phyloP scores from a whole-genome alignment of 2,797 vertebrate genomes.

The Poecilia velifera region DNA sequence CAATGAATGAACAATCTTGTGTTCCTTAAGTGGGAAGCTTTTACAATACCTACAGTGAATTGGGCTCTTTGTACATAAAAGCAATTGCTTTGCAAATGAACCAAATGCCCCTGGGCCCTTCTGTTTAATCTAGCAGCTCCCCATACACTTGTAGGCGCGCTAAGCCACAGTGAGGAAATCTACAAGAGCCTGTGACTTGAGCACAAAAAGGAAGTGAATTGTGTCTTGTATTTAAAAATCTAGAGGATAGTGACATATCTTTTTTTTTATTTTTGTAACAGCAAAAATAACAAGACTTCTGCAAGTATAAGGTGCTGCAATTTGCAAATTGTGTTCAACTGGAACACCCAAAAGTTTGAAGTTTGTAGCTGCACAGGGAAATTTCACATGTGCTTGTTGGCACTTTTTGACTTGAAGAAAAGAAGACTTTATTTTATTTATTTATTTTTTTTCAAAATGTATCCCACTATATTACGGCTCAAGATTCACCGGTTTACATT shows the following conservation, averaged over 20 bases:
- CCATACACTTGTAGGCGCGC: constrained; percentile 21
- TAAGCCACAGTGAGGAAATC: constrained; percentile 37
- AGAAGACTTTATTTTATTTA: neutral
- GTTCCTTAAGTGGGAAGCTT: constrained; percentile 76
- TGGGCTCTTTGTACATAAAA: constrained; percentile 78
- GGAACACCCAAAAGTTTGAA: neutral
- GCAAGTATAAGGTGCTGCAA: neutral
- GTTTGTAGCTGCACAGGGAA: neutral
- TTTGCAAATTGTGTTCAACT: constrained; percentile 8
- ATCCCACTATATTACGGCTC: constrained; percentile 13
- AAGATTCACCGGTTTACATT: constrained; percentile 37
- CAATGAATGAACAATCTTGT: constrained; percentile 65
- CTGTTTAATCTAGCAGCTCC: constrained; percentile 75
- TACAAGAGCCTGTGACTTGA: constrained; percentile 31
- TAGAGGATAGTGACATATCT: neutral
- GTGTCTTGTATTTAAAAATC: constrained; percentile 17
- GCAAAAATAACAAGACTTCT: neutral
- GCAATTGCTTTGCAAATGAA: constrained; percentile 77
- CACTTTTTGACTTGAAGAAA: neutral
- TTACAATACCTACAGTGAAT: constrained; percentile 81
- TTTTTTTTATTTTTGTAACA: neutral
- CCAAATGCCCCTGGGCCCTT: constrained; percentile 75
- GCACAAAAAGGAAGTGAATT: neutral
- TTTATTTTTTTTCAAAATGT: neutral
- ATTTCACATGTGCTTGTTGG: neutral